Evolutionary conservation across 2,888 invertebrate genomes (phyloP), one percentile per base, ranked within the genome.

Genomic region (Incurvaria masculella): DNA sequence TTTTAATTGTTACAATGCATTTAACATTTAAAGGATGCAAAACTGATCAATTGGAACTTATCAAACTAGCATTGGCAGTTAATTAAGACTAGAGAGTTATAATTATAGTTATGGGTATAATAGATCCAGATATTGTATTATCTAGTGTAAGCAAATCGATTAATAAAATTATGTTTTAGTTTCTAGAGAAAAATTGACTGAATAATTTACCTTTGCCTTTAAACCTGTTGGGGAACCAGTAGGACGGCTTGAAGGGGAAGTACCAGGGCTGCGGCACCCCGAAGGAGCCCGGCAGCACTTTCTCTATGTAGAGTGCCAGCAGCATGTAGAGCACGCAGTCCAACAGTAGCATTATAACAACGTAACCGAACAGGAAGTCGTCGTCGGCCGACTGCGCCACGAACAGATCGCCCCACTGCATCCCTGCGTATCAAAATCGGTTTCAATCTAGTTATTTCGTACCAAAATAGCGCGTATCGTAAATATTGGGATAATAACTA

Each of bases 191-290:
- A n/a, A n/a, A n/a, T n/a, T n/a, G n/a, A n/a, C n/a, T n/a, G n/a
- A n/a, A n/a, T n/a, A n/a, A n/a, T n/a, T 33, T n/a, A 33, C 33
- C 47, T 18, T 33, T 48, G 16, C n/a, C 47, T 27, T 48, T 50
- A 40, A 47, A 51, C 42, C 33, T 51, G 41, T 33, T 43, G 6
- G 68, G 61, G 41, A 61, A 72, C 86, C 86, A 87, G 59, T 79
- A 87, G 1, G 63, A 58, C 20, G 68, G 65, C 39, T 81, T 81
- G 45, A 92, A 80, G 0, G 85, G 84, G 61, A 93, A 96, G 61
- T 94, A 86, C 85, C 91, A 94, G 21, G 86, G 86, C 52, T 85
- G 83, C 0, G 90, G 87, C 0, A 95, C 85, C 3, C 95, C 95
- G 64, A 82, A 92, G 14, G 89, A 88, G 10, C 95, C 95, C 0